Percentiles rank a stretch among this genome's conserved stretches.
These are phyloP conservation scores for Rissa tridactyla DNA, from an alignment of 2,113 vertebrate genomes.

Conservation along the genomic window DNA sequence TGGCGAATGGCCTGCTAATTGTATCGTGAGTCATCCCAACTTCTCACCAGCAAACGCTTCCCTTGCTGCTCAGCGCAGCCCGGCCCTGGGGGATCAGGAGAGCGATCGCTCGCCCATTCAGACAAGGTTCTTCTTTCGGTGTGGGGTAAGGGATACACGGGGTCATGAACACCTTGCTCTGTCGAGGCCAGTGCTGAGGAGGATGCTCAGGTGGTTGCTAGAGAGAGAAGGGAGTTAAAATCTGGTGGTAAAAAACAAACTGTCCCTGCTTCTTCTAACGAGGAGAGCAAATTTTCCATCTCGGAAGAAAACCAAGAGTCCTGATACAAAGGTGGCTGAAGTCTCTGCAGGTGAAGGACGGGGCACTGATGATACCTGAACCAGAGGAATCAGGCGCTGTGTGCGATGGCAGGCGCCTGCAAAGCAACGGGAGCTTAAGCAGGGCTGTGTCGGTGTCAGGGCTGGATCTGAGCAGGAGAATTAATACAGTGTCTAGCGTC, in stretches of 20 bases:
- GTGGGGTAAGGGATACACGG: not conserved
- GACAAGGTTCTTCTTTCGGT: not conserved
- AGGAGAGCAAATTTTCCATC: not conserved
- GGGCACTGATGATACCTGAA: not conserved
- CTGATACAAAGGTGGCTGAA: not conserved
- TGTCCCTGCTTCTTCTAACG: rapidly evolving
- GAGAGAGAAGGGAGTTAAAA: not conserved
- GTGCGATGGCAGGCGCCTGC: not conserved
- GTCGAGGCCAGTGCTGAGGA: not conserved
- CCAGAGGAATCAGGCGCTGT: not conserved
- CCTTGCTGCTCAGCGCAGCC: not conserved
- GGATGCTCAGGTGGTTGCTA: not conserved
- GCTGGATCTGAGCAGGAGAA: not conserved
- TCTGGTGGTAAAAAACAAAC: not conserved
- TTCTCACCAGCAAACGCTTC: not conserved
- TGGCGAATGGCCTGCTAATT: not conserved
- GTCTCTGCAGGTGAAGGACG: not conserved
- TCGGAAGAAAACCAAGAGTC: not conserved
- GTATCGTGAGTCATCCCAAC: not conserved
- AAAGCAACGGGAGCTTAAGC: not conserved
- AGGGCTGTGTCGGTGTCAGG: not conserved
- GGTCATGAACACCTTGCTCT: not conserved
- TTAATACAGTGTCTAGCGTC: not conserved
- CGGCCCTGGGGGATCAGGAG: not conserved
- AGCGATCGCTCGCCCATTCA: rapidly evolving